These are phyloP conservation scores for Isoperla grammatica DNA, from an alignment of 2,888 invertebrate genomes.

Conservation along the genomic window DNA sequence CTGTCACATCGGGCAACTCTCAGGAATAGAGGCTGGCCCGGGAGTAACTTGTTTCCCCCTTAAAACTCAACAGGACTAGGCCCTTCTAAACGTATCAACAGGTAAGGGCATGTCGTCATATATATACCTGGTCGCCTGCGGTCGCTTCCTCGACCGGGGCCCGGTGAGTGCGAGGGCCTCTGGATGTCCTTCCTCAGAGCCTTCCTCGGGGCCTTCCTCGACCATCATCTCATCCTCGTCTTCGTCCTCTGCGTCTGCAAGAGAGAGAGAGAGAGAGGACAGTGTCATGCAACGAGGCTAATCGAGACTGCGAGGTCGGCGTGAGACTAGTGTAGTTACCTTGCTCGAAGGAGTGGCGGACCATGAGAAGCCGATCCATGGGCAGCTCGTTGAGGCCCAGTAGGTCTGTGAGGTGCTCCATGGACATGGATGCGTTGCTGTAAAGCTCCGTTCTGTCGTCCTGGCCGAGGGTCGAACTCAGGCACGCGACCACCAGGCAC, in stretches of 20 bases:
- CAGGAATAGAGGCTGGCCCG: no score
- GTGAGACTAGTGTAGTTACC: no score
- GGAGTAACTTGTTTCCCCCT: no score
- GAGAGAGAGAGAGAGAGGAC: no score
- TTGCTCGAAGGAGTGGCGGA: constrained; percentile 48
- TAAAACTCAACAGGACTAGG: no score
- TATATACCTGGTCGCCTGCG: constrained; percentile 5
- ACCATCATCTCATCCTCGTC: constrained; percentile 13
- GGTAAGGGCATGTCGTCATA: no score
- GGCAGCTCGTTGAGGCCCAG: constrained; percentile 57
- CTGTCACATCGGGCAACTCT: no score
- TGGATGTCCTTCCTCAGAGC: constrained; percentile 14
- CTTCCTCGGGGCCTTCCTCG: not conserved
- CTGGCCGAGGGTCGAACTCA: not conserved
- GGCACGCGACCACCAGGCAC: not conserved
- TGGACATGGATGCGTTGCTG: no score
- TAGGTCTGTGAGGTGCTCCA: constrained; percentile 22
- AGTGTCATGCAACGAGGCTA: no score
- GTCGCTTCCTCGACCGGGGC: not conserved
- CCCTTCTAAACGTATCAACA: no score
- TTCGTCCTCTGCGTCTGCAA: constrained; percentile 24
- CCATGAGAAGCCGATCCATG: constrained; percentile 59
- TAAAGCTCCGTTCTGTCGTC: constrained; percentile 1
- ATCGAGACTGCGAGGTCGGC: no score
- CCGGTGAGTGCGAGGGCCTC: constrained; percentile 37